Conservation (phyloP, 2,888 invertebrate species). For the Cancer borealis region DNA sequence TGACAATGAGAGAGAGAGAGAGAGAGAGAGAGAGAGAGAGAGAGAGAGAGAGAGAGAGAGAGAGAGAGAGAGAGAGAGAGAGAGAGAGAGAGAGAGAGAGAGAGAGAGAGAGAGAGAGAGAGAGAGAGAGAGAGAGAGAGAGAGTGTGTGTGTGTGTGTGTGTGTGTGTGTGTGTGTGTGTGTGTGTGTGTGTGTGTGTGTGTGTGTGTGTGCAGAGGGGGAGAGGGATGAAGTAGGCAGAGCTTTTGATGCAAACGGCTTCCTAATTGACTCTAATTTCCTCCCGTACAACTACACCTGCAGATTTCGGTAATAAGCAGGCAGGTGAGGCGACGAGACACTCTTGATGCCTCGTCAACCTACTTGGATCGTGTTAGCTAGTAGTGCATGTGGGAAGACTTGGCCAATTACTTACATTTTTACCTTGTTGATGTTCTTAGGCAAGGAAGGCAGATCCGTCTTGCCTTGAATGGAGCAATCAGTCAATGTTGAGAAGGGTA, state of each 20-base stretch:
- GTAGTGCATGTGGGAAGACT: not conserved
- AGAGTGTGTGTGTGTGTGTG: not conserved
- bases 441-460: too few relatives aligned
- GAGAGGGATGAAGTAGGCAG: not conserved
- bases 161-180: too few relatives aligned
- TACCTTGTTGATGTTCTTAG: too few relatives aligned
- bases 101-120: not conserved
- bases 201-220: not conserved
- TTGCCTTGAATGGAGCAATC: not conserved
- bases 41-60: not conserved
- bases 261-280: too few relatives aligned
- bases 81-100: not conserved
- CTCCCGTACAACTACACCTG: too few relatives aligned
- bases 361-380: too few relatives aligned
- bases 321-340: too few relatives aligned
- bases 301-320: too few relatives aligned
- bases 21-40: not conserved
- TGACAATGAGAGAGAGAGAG: too few relatives aligned
- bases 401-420: not conserved
- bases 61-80: not conserved
- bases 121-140: not conserved
- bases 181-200: too few relatives aligned
- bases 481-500: not conserved
- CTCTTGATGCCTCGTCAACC: too few relatives aligned
- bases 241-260: too few relatives aligned